phyloP scores from a whole-genome alignment of 1,140 invertebrate species.

The Dendrolimus punctatus region DNA sequence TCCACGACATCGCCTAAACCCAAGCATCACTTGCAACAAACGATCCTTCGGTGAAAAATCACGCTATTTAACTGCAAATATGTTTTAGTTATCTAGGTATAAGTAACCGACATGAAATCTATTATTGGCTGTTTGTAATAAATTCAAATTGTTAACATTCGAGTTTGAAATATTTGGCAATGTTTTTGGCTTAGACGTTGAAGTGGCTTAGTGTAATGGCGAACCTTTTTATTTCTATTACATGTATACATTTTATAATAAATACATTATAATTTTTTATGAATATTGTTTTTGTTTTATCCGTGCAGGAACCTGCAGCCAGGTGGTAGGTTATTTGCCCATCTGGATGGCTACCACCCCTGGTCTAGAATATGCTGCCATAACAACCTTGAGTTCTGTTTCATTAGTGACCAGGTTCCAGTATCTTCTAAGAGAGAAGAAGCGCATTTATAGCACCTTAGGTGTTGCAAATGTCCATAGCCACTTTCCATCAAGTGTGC shows the following conservation, averaged over 20 bases:
- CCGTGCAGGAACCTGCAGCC: no score
- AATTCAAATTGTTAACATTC: conserved; percentile 37
- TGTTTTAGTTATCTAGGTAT: conserved; percentile 61
- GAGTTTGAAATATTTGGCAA: conserved; percentile 23
- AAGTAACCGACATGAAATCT: conserved; percentile 26
- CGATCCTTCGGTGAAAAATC: neutral
- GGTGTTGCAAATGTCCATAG: no score
- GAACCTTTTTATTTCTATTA: conserved; percentile 47
- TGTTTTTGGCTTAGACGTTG: conserved; percentile 37
- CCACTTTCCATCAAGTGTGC: no score
- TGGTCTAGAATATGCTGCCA: no score
- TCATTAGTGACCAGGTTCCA: no score
- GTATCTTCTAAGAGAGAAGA: no score
- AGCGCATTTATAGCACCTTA: no score
- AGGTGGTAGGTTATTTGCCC: no score
- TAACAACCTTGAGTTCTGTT: no score
- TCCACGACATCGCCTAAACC: conserved; percentile 81
- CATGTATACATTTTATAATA: conserved; percentile 68
- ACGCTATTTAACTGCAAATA: conserved; percentile 2
- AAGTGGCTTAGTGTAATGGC: conserved; percentile 38
- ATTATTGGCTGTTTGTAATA: conserved; percentile 24
- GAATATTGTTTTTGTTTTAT: conserved; percentile 19
- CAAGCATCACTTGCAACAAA: neutral
- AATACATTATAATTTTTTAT: conserved; percentile 55
- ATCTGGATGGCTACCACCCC: no score